Percentiles rank a stretch among this genome's conserved stretches.
phyloP scores from a whole-genome alignment of 2,797 vertebrate genomes.

The Emys orbicularis region DNA sequence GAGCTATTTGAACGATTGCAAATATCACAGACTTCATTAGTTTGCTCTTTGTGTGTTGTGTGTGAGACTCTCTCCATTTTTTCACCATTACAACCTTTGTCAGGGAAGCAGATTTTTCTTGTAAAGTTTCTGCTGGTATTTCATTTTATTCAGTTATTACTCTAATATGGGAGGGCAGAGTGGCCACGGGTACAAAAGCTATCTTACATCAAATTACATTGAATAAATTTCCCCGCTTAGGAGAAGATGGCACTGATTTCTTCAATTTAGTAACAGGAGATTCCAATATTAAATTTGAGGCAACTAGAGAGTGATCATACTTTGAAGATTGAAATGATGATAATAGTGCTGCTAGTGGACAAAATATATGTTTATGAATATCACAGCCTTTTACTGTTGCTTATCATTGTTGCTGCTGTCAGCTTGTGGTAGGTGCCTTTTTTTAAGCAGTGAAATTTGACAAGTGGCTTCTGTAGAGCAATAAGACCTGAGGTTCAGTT shows the following conservation, averaged over 20 bases:
- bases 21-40: background rate
- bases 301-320: conserved; percentile 18
- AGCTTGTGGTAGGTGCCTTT: background rate
- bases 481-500: background rate
- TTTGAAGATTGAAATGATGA: conserved; percentile 30
- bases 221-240: conserved; percentile 33
- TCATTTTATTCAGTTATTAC: background rate
- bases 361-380: conserved; percentile 30
- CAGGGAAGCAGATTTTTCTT: conserved; percentile 4
- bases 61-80: background rate
- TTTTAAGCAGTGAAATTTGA: background rate
- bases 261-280: conserved; percentile 42
- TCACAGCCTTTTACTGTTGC: background rate
- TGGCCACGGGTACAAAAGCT: conserved; percentile 29
- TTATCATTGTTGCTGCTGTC: background rate
- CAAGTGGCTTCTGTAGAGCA: background rate
- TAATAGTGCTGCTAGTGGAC: conserved; percentile 21
- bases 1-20: background rate
- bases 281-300: conserved; percentile 35
- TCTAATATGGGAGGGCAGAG: conserved; percentile 20
- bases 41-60: background rate
- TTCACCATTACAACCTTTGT: background rate
- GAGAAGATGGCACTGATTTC: conserved; percentile 53
- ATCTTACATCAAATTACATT: conserved; percentile 58
- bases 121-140: conserved; percentile 31